Evolutionary conservation across 1,140 invertebrate species (phyloP).

Genomic region (Aradophagus sp.): DNA sequence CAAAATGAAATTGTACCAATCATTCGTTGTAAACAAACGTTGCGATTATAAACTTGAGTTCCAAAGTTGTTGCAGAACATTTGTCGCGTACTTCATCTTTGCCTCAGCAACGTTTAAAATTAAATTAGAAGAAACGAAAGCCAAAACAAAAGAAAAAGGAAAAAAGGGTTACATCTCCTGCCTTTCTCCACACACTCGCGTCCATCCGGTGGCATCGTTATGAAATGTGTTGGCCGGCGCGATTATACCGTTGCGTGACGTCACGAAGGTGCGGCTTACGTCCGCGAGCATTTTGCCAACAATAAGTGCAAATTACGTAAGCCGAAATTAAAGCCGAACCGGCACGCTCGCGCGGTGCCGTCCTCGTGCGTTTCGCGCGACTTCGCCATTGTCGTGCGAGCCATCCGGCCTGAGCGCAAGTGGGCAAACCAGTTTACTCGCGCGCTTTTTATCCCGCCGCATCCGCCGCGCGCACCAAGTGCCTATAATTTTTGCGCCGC

Average conservation of each 20-base stretch:
- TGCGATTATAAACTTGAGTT: too few relatives aligned
- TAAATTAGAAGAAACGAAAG: too few relatives aligned
- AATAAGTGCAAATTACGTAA: conserved; percentile 55
- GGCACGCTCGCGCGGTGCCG: neutral
- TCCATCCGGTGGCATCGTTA: conserved; percentile 57
- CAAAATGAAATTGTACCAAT: too few relatives aligned
- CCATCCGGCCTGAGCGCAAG: conserved; percentile 39
- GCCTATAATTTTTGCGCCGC: conserved; percentile 3
- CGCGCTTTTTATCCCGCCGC: conserved; percentile 21
- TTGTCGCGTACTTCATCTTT: conserved; percentile 20
- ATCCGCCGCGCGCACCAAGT: neutral
- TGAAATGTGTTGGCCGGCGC: conserved; percentile 54
- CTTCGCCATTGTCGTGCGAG: conserved; percentile 32
- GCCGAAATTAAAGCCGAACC: conserved; percentile 41
- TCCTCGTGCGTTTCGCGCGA: too few relatives aligned
- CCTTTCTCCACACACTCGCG: conserved; percentile 56
- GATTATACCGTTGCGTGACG: conserved; percentile 60
- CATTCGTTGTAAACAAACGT: too few relatives aligned
- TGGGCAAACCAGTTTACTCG: conserved; percentile 56
- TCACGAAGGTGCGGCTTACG: conserved; percentile 57
- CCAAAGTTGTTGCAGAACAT: too few relatives aligned
- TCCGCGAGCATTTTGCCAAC: conserved; percentile 48
- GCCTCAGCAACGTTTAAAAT: conserved; percentile 14
- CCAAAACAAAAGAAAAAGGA: too few relatives aligned
- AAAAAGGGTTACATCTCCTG: too few relatives aligned